A percentile compares a stretch with the other conserved stretches of the same genome.
Conservation (phyloP, 2,113 vertebrate species). For the Microtus oregoni region DNA sequence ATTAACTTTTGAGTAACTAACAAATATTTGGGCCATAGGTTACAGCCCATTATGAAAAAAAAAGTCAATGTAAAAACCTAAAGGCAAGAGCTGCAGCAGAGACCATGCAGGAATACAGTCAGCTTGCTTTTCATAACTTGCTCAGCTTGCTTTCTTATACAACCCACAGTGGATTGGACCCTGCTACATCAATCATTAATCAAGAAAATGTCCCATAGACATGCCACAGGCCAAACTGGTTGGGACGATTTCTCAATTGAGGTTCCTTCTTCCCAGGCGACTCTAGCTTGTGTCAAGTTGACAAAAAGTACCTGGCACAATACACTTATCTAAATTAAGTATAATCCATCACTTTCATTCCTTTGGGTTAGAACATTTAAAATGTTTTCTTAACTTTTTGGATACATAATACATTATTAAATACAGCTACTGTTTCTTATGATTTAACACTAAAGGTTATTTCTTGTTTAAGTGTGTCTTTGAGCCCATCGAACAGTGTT, state of each 20-base stretch:
- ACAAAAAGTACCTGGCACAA: background rate
- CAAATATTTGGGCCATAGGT: background rate
- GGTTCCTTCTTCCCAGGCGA: background rate
- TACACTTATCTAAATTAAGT: background rate
- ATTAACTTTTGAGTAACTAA: background rate
- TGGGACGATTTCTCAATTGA: background rate
- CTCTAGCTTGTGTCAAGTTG: background rate
- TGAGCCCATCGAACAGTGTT: too few relatives aligned
- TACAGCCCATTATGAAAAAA: background rate
- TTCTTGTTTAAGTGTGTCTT: background rate
- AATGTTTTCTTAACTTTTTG: background rate
- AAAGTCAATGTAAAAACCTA: background rate
- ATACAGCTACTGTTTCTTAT: background rate
- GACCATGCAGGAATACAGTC: background rate
- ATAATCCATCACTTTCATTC: background rate
- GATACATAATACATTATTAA: background rate
- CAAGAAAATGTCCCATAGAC: background rate
- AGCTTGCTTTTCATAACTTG: background rate
- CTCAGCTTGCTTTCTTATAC: background rate
- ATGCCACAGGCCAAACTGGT: background rate
- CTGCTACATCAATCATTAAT: background rate
- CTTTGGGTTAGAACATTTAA: background rate
- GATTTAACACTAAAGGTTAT: background rate
- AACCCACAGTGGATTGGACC: background rate
- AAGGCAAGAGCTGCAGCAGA: background rate